Evolutionary conservation across 2,113 vertebrate genomes (phyloP).

Genomic region (Spermophilus dauricus): DNA sequence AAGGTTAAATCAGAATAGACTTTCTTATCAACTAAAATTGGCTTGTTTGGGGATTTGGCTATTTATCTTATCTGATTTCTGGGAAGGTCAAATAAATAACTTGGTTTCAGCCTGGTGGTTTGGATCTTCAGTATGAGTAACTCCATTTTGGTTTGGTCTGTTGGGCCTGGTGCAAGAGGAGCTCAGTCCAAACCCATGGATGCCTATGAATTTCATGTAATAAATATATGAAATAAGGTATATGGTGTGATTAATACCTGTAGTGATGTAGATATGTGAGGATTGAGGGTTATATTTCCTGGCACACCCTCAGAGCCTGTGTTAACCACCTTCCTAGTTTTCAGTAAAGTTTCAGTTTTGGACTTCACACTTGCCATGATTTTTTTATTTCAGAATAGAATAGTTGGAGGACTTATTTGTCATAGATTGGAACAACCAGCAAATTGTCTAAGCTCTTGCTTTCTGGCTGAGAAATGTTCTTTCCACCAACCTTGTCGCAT

Average conservation of each 20-base stretch:
- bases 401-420: neutral
- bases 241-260: too few species aligned
- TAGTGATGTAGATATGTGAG: neutral
- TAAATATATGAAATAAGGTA: neutral
- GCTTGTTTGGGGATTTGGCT: neutral
- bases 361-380: neutral
- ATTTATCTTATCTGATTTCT: neutral
- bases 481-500: neutral
- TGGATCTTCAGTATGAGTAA: neutral
- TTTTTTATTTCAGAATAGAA: conserved; percentile 4
- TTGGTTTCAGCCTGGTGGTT: neutral
- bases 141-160: neutral
- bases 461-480: neutral
- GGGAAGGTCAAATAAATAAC: neutral
- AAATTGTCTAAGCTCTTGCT: neutral
- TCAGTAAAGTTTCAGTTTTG: neutral
- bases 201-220: neutral
- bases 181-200: neutral
- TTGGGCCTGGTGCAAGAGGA: neutral
- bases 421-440: neutral
- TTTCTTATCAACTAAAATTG: neutral
- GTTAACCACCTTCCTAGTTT: neutral
- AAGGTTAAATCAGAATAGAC: neutral
- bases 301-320: neutral
- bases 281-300: neutral